Evolutionary conservation across 2,113 vertebrate species (phyloP), one percentile per base, ranked within the genome.

Genomic region (Gorsachius goisagi): DNA sequence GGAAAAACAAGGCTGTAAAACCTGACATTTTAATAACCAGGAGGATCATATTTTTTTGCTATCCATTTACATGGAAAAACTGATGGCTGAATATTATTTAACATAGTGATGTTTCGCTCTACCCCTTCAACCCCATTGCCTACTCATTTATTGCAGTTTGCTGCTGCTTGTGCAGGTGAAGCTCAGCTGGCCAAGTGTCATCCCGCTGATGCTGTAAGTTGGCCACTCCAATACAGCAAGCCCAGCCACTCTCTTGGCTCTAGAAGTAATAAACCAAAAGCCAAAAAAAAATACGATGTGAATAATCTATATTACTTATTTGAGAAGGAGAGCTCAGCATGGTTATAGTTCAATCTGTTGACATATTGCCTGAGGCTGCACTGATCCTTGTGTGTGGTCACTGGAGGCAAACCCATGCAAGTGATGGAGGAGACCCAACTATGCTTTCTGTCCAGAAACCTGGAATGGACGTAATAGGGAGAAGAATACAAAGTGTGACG

Each of bases 131-230:
- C 33, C 35, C 2, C 0, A 4, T 59, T 75, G 13, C 28, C 20
- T 23, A 8, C 41, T 84, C 28, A 1, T 39, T 71, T 45, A 11
- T 22, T 53, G 52, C 28, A 9, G 0, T 44, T 39, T 2, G 2
- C 33, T 76, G 44, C n/a, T 66, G 56, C 45, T 79, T 9, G 9
- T 35, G 37, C 15, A 17, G 77, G n/a, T 74, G 37, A 58, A 44
- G 35, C 50, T 78, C 12, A 7, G 7, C 33, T 69, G 62, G 16
- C 20, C 11, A 2, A 21, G 44, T 6, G 6, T 49, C 21, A 7
- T 56, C 69, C 30, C 41, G 10, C 19, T 3, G 0, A 16, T 0
- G 1, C 55, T 8, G 2, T 3, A 11, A 28, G 28, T 9, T 44
- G 39, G 18, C 30, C 12, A 5, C 35, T 44, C 56, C 2, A 3